Evolutionary conservation across 2,888 invertebrate genomes (phyloP).

Genomic region (Mythimna pallens): DNA sequence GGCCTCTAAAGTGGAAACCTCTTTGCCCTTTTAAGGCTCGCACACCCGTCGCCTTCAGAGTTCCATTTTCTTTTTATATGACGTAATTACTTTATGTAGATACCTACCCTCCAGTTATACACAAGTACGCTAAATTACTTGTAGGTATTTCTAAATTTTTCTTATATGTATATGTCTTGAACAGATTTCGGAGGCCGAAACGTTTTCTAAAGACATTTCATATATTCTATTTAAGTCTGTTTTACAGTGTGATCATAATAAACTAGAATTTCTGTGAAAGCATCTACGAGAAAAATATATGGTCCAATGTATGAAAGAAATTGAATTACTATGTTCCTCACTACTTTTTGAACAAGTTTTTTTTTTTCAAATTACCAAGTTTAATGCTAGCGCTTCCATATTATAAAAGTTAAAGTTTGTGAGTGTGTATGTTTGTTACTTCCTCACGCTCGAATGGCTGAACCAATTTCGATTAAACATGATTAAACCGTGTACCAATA

Average conservation of each 20-base stretch:
- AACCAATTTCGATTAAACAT: too few relatives aligned
- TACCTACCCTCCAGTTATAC: conserved; percentile 19
- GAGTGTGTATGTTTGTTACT: too few relatives aligned
- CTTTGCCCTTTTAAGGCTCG: conserved; percentile 28
- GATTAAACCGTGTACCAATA: too few relatives aligned
- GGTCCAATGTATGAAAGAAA: conserved; percentile 19
- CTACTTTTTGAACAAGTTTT: conserved; percentile 8
- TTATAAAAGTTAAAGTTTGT: too few relatives aligned
- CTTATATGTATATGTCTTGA: conserved; percentile 12
- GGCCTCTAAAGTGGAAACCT: conserved; percentile 14
- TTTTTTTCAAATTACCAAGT: conserved; percentile 9
- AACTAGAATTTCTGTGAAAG: background rate
- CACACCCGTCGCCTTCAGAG: background rate
- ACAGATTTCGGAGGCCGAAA: conserved; percentile 17
- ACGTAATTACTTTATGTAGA: conserved; percentile 18
- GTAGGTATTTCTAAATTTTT: conserved; percentile 6
- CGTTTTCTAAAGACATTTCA: conserved; percentile 13
- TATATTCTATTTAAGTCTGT: conserved; percentile 6
- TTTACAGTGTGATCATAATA: conserved; percentile 11
- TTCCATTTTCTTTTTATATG: conserved; percentile 28
- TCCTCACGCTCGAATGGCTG: too few relatives aligned
- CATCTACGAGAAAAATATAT: background rate
- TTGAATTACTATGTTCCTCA: conserved; percentile 33
- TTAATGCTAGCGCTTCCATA: conserved; percentile 4
- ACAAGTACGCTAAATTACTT: background rate